Percentiles rank a stretch among this genome's conserved stretches.
phyloP scores from a whole-genome alignment of 2,888 invertebrate species.

The Heliconius erato region DNA sequence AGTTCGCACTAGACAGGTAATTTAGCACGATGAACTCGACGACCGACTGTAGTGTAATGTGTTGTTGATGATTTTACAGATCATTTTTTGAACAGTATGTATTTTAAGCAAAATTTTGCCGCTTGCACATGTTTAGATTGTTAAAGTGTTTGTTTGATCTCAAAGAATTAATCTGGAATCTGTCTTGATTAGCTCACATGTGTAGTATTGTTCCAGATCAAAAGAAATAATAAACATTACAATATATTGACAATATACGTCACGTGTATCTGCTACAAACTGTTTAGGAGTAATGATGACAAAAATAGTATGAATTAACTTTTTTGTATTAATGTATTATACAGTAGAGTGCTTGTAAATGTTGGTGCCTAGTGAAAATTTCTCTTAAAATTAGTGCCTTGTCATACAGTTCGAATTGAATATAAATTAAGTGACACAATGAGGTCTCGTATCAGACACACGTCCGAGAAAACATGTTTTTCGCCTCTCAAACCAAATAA shows the following conservation, averaged over 20 bases:
- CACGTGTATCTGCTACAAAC: constrained; percentile 74
- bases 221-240: constrained; percentile 76
- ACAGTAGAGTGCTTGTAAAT: not conserved
- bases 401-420: constrained; percentile 46
- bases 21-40: constrained; percentile 65
- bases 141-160: constrained; percentile 77
- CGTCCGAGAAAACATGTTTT: constrained; percentile 52
- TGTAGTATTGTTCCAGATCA: constrained; percentile 74
- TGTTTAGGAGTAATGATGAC: constrained; percentile 74
- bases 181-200: constrained; percentile 69
- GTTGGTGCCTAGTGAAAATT: constrained; percentile 24
- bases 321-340: constrained; percentile 15
- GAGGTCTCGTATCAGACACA: constrained; percentile 43
- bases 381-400: constrained; percentile 40
- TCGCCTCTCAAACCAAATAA: constrained; percentile 53
- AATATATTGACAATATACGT: constrained; percentile 75
- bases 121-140: constrained; percentile 58
- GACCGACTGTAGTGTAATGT: constrained; percentile 46
- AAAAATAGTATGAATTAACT: constrained; percentile 64
- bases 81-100: constrained; percentile 56
- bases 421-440: constrained; percentile 51
- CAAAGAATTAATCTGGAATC: constrained; percentile 70
- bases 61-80: constrained; percentile 50
- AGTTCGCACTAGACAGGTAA: constrained; percentile 67
- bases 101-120: constrained; percentile 63